Evolutionary conservation across 2,888 invertebrate species (phyloP).

Genomic region (Congeria kusceri): DNA sequence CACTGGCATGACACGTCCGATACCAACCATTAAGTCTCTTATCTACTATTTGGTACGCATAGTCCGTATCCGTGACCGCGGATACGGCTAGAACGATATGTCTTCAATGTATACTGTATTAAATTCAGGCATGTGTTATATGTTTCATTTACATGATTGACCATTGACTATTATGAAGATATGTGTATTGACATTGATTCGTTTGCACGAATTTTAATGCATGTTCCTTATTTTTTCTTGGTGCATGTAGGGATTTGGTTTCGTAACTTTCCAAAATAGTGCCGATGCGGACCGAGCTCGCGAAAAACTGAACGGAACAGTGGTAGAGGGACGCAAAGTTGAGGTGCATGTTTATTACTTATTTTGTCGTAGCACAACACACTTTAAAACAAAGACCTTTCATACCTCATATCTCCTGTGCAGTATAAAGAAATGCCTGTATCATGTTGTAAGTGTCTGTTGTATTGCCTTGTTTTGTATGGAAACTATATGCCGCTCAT

Average conservation of each 20-base stretch:
- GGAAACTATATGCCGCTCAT: slow-evolving; percentile 65
- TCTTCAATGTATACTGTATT: too few relatives aligned
- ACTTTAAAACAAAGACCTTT: slow-evolving; percentile 72
- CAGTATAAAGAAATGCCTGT: slow-evolving; percentile 84
- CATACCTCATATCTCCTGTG: slow-evolving; percentile 72
- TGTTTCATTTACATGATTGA: slow-evolving; percentile 61
- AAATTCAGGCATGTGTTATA: slow-evolving; percentile 33
- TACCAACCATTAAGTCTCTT: slow-evolving; percentile 7
- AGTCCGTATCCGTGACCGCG: too few relatives aligned
- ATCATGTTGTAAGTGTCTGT: slow-evolving; percentile 66
- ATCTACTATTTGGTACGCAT: not conserved
- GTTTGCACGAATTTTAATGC: slow-evolving; percentile 83
- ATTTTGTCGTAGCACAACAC: slow-evolving; percentile 83
- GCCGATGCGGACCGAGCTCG: slow-evolving; percentile 99
- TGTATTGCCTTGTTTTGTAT: slow-evolving; percentile 68
- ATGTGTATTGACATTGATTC: slow-evolving; percentile 74
- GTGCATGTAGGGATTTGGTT: slow-evolving; percentile 99
- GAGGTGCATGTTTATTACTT: slow-evolving; percentile 90
- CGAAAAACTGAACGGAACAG: slow-evolving; percentile 99
- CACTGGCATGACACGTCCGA: slow-evolving; percentile 65
- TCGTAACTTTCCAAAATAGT: slow-evolving; percentile 99
- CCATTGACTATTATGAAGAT: slow-evolving; percentile 61
- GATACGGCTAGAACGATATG: too few relatives aligned
- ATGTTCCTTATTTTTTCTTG: slow-evolving; percentile 90
- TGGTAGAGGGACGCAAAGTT: slow-evolving; percentile 99